These are phyloP conservation scores for Leistus spinibarbis DNA, from an alignment of 2,888 invertebrate genomes.

Conservation along the genomic window DNA sequence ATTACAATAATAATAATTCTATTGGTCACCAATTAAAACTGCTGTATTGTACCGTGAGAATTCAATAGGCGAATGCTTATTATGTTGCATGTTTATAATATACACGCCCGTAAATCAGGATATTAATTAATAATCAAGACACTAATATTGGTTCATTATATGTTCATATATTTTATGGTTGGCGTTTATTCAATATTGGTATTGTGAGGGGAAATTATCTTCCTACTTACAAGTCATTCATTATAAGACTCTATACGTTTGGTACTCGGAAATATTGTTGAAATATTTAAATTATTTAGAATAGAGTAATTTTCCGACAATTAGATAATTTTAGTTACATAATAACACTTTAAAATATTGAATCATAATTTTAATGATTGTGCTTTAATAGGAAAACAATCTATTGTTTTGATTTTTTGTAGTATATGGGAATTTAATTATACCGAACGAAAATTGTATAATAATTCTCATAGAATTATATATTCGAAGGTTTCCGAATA, in stretches of 20 bases:
- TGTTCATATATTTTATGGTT: neutral
- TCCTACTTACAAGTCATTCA: neutral
- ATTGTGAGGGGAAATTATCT: neutral
- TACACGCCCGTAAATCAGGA: slow-evolving; percentile 4
- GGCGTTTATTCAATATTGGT: neutral
- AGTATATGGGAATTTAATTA: neutral
- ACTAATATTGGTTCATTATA: slow-evolving; percentile 16
- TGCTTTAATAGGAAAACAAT: neutral
- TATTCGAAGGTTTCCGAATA: neutral
- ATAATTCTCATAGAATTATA: neutral
- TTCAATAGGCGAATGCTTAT: neutral
- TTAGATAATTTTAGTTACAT: neutral
- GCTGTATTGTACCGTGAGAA: neutral
- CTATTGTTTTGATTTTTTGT: neutral
- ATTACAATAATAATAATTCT: neutral
- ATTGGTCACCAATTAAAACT: neutral
- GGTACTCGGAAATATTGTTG: neutral
- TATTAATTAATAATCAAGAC: slow-evolving; percentile 12
- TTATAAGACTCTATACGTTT: neutral
- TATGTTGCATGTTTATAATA: slow-evolving; percentile 1
- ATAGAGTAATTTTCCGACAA: neutral
- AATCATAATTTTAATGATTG: neutral
- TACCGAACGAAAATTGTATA: neutral
- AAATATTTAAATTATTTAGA: neutral
- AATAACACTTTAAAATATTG: neutral